Base-by-base conservation (phyloP, 2,113 vertebrate species). In the Cololabis saira region DNA sequence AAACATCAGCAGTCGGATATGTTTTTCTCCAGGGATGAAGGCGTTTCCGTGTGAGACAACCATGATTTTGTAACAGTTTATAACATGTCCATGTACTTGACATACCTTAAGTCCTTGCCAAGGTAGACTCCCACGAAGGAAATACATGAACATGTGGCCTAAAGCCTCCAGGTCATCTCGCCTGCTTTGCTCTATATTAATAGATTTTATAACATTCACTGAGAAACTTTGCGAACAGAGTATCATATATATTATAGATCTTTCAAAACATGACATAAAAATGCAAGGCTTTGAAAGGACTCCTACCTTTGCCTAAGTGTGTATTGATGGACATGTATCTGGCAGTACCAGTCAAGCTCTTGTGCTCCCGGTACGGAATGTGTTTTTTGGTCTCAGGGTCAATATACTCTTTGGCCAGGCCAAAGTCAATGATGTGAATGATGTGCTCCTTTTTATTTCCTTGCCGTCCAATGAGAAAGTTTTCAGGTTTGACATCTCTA, bases 111-210 rank as follows among this genome's bases (percentile, higher is more conserved):
- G 87, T 78, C 98, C 98, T 90, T 99, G 98, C 98, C 98, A 99
- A 45, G 98, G 98, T 73, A 99, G 93, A 88, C 97, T 99, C 82
- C 98, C 98, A 86, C 98, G 95, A 40, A 99, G 96, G 89, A 99
- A 99, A 92, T 99, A 99, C 98, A 99, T 98, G 89, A 99, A 99
- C 98, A 99, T 99, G 92, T 99, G 98, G 87, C 98, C 98, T 27
- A 99, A 94, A 61, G 98, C 98, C 92, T 99, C 98, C 85, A 99
- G 94, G 92, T 99, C 98, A 13, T 99, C 98, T 79, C 97, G 90
- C 52, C 98, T 95, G 90, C 98, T 99, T 95, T 99, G 98, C 90
- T 99, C 98, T 99, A 47, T 1, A 74, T 67, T 40, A 76, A 27
- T 62, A 90, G 19, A 71, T 67, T 90, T 60, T 4, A 62, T 19